Conservation (phyloP, 2,888 invertebrate species). For the Tribolium freemani region DNA sequence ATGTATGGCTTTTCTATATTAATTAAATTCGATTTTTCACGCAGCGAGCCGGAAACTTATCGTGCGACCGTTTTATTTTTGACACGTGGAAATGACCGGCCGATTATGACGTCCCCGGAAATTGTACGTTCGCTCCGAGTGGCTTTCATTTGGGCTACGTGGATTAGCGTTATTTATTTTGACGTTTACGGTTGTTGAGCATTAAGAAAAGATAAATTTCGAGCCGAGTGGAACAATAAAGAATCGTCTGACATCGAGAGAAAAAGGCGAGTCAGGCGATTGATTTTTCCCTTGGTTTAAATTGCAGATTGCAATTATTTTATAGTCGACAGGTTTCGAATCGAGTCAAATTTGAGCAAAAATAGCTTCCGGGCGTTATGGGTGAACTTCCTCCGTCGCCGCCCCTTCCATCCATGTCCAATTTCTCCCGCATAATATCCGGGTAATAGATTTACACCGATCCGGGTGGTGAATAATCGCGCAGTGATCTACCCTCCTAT, state of each 20-base stretch:
- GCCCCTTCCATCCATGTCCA: slow-evolving; percentile 24
- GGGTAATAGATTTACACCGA: slow-evolving; percentile 39
- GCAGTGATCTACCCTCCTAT: slow-evolving; percentile 5
- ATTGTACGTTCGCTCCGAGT: slow-evolving; percentile 2
- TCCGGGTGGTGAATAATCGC: slow-evolving; percentile 18
- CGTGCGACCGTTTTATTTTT: slow-evolving; percentile 13
- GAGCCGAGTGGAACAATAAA: slow-evolving; percentile 9
- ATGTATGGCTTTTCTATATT: slow-evolving; percentile 34
- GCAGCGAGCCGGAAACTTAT: background rate
- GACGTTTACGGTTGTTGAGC: slow-evolving; percentile 28
- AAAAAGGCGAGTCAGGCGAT: background rate
- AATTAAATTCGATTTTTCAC: slow-evolving; percentile 34
- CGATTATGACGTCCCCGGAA: background rate
- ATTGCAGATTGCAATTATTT: slow-evolving; percentile 18
- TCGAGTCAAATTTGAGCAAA: background rate
- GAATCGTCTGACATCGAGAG: slow-evolving; percentile 1
- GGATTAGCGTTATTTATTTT: slow-evolving; percentile 28
- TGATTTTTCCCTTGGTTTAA: background rate
- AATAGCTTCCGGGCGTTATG: background rate
- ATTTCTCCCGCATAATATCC: slow-evolving; percentile 39
- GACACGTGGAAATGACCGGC: background rate
- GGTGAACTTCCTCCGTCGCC: background rate
- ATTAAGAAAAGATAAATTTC: slow-evolving; percentile 24
- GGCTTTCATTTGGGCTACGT: slow-evolving; percentile 6
- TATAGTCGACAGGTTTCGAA: background rate